Evolutionary conservation across 1,140 invertebrate genomes (phyloP).

Genomic region (Spodoptera litura): DNA sequence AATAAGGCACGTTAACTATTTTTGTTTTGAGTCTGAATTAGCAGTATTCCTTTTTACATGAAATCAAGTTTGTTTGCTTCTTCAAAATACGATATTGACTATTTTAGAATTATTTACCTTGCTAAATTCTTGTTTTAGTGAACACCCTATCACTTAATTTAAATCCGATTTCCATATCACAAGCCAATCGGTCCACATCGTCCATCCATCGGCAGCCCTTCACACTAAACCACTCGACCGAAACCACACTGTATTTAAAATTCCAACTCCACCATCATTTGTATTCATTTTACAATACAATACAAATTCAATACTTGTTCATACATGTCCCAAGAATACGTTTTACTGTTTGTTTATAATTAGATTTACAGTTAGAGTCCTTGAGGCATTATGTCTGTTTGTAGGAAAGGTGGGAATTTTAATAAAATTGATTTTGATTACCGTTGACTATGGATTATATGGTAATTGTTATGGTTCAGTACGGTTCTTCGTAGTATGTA

Average conservation of each 20-base stretch:
- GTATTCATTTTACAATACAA: conserved; percentile 42
- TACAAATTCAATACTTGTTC: conserved; percentile 42
- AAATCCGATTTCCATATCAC: neutral
- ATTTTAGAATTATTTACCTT: too few species aligned
- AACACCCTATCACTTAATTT: too few species aligned
- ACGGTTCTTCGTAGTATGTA: too few species aligned
- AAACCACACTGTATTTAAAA: conserved; percentile 32
- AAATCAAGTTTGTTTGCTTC: too few species aligned
- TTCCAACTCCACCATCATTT: conserved; percentile 32
- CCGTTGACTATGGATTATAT: conserved; percentile 16
- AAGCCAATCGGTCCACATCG: neutral
- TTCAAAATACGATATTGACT: too few species aligned
- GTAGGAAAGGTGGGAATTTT: neutral
- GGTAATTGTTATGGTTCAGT: neutral
- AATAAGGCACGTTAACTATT: too few species aligned
- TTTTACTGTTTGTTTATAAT: conserved; percentile 22
- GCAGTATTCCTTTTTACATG: too few species aligned
- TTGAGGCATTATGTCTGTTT: neutral
- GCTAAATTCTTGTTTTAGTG: too few species aligned
- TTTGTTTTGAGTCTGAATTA: too few species aligned
- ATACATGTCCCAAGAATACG: conserved; percentile 22
- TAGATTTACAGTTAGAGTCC: conserved; percentile 31
- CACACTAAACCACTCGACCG: conserved; percentile 16
- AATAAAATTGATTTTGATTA: conserved; percentile 1
- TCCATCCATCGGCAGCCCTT: conserved; percentile 14